Evolutionary conservation across 2,888 invertebrate genomes (phyloP).

Genomic region (Drosophila buzzatii): DNA sequence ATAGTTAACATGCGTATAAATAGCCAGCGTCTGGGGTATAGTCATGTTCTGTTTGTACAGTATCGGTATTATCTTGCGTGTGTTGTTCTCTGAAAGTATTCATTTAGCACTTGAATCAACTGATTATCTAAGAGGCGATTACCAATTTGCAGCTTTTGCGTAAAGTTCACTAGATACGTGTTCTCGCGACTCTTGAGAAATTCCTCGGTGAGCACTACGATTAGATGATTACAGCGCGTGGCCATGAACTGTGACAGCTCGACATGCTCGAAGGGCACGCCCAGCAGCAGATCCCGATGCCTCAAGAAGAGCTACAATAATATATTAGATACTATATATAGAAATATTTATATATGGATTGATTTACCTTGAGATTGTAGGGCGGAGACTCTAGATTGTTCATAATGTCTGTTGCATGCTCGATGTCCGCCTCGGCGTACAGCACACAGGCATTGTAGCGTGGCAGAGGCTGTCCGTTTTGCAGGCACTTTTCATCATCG

Average conservation of each 20-base stretch:
- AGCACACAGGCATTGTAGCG: conserved; percentile 92
- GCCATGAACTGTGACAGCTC: conserved; percentile 90
- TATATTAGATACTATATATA: neutral
- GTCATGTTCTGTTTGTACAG: conserved; percentile 88
- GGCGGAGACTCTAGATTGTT: conserved; percentile 86
- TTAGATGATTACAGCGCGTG: conserved; percentile 91
- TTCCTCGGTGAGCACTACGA: conserved; percentile 92
- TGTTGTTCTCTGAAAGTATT: conserved; percentile 85
- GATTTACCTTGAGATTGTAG: conserved; percentile 88
- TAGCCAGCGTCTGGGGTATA: conserved; percentile 89
- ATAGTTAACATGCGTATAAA: conserved; percentile 89
- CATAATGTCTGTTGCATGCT: conserved; percentile 89
- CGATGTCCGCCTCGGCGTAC: conserved; percentile 90
- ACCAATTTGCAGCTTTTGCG: conserved; percentile 93
- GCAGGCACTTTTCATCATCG: conserved; percentile 87
- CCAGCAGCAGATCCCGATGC: conserved; percentile 90
- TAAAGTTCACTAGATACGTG: conserved; percentile 92
- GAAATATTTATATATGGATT: neutral
- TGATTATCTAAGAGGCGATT: conserved; percentile 65
- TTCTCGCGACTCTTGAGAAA: conserved; percentile 91
- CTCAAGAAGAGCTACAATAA: conserved; percentile 89
- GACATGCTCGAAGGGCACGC: conserved; percentile 89
- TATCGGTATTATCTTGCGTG: conserved; percentile 90
- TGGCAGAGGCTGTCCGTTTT: conserved; percentile 86
- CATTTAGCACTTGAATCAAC: neutral